These are phyloP conservation scores for Perca fluviatilis DNA, from an alignment of 2,113 vertebrate species.

Conservation along the genomic window DNA sequence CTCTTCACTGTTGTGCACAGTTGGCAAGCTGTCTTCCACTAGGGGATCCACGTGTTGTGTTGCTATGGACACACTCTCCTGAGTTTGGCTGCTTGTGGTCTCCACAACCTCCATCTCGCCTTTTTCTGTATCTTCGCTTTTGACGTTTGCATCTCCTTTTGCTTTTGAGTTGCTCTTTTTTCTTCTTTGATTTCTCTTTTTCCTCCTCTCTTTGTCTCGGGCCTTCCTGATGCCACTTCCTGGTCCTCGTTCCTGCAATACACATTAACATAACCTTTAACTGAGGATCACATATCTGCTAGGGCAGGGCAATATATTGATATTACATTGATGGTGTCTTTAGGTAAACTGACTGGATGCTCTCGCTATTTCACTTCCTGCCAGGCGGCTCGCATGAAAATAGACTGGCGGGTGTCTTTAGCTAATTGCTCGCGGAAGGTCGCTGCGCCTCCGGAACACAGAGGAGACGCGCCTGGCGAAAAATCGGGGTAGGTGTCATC, in stretches of 20 bases:
- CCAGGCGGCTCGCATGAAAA: no score
- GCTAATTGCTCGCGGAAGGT: no score
- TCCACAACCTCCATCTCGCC: background rate
- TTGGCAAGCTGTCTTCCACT: background rate
- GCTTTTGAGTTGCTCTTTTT: background rate
- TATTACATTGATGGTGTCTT: no score
- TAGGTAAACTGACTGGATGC: no score
- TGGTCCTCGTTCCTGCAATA: constrained; percentile 39
- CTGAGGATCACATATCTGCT: no score
- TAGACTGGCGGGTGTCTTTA: no score
- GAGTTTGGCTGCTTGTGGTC: constrained; percentile 14
- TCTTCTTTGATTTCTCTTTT: constrained; percentile 40
- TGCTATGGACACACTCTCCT: background rate
- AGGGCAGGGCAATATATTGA: no score
- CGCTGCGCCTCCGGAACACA: no score
- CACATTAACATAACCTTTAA: background rate
- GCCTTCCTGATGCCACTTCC: background rate
- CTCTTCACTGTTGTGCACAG: background rate
- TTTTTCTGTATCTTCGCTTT: background rate
- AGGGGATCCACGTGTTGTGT: background rate
- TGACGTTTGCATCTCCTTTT: background rate
- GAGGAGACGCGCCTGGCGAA: no score
- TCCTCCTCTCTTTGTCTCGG: constrained; percentile 36
- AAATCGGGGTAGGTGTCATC: no score
- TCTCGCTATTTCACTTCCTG: no score